phyloP scores from a whole-genome alignment of 2,797 vertebrate species.

The Tympanoctomys barrerae region DNA sequence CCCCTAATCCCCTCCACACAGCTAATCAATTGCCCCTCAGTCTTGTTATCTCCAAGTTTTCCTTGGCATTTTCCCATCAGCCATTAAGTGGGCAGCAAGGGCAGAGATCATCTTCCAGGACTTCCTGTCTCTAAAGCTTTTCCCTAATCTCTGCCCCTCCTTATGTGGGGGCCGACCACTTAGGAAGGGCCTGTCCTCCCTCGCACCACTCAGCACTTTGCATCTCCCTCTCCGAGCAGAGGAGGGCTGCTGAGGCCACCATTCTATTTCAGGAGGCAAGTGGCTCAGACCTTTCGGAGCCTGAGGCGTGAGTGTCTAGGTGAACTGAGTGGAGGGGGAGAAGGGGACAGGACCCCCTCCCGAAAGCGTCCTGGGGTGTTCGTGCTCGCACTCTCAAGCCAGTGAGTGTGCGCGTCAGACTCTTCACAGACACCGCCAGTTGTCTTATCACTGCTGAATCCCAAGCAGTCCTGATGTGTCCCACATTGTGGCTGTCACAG shows the following conservation, averaged over 20 bases:
- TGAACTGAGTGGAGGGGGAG: slow-evolving; percentile 11
- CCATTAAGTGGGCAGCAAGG: neutral
- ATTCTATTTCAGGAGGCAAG: neutral
- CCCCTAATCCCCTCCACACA: no score
- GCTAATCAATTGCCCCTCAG: neutral
- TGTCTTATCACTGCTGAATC: slow-evolving; percentile 66
- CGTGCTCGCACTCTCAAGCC: neutral
- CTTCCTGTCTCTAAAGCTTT: neutral
- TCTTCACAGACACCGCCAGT: slow-evolving; percentile 45
- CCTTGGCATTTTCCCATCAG: neutral
- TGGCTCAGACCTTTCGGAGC: neutral
- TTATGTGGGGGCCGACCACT: neutral
- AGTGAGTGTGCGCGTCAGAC: neutral
- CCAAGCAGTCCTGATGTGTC: slow-evolving; percentile 53
- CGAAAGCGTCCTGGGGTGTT: neutral
- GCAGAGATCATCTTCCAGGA: slow-evolving; percentile 10
- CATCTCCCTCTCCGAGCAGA: neutral
- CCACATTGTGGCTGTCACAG: slow-evolving; percentile 74
- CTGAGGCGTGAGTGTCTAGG: neutral
- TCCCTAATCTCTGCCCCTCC: neutral
- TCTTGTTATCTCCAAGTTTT: neutral
- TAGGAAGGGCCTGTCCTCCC: neutral
- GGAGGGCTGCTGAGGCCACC: neutral
- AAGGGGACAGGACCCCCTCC: neutral
- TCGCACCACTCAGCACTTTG: neutral